Base-by-base conservation (phyloP, 1,140 invertebrate species). In the Pollicipes pollicipes region DNA sequence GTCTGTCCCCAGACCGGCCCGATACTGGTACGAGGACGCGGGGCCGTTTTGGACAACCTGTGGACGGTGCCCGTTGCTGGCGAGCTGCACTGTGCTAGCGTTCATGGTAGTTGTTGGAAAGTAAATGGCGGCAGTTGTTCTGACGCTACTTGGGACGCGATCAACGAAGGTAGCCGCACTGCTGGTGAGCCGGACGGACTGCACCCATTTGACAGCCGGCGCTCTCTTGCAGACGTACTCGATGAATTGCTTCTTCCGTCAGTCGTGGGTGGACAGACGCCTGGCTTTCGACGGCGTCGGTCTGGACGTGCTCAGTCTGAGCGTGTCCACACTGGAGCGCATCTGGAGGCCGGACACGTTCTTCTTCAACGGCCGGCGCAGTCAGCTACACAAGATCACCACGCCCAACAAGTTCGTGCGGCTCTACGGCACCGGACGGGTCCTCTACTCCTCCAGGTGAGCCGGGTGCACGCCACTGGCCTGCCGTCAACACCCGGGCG, bases 271-370 rank as follows among this genome's bases (percentile, higher is more conserved):
- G 26, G 92, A 95, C 78, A 84, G 86, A 30, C 83, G 91, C 0
- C 81, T 95, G 0, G 90, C 89, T 70, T 94, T 93, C 77, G 80
- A 84, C 66, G 84, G 85, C 31, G 80, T 82, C 73, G 85, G 77
- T 73, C 35, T 77, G 74, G 81, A 90, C 88, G 75, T 87, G 89
- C 79, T 94, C 35, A 91, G 90, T 31, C 81, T 95, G 0, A 92
- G 89, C 69, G 93, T 94, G 72, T 91, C 91, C 78, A 93, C 93
- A 90, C 79, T 95, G 66, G 90, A 94, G 76, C 85, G 90, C 73
- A 95, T 97, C 73, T 98, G 95, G 95, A 85, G 91, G 74, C 95
- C 95, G 0, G 94, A 97, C 78, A 97, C 95, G 0, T 96, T 93
- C 78, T 95, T 97, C 81, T 87, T 89, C 78, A 94, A 93, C 80